A percentile compares a stretch with the other conserved stretches of the same genome.
Conservation (phyloP, 2,797 vertebrate species). For the Acanthurus tractus region DNA sequence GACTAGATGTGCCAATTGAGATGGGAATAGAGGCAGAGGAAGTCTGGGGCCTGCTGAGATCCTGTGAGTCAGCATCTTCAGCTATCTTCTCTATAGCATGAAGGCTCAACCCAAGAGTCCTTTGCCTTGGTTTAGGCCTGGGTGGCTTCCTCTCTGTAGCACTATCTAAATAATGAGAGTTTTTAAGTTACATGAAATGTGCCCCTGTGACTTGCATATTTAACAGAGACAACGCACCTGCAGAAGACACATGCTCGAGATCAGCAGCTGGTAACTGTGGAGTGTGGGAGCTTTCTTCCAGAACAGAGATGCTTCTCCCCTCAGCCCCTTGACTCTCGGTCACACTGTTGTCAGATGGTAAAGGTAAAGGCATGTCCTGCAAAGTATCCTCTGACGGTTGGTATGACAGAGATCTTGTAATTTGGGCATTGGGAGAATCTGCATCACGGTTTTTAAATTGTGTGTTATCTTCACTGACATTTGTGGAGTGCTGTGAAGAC, state of each 20-base stretch:
- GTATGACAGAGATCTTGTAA: conserved; percentile 50
- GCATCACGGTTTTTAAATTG: conserved; percentile 28
- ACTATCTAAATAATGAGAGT: conserved; percentile 56
- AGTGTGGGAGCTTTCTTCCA: conserved; percentile 62
- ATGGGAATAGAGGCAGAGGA: conserved; percentile 73
- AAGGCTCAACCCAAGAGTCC: conserved; percentile 71
- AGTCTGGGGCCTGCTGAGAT: conserved; percentile 63
- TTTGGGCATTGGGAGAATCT: conserved; percentile 35
- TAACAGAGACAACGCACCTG: conserved; percentile 64
- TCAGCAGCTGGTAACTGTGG: conserved; percentile 70
- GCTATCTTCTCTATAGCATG: conserved; percentile 60
- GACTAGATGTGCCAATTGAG: conserved; percentile 63
- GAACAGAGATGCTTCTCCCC: conserved; percentile 9
- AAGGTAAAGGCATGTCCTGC: conserved; percentile 56
- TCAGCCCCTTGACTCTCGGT: conserved; percentile 53
- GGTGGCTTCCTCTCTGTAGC: conserved; percentile 71
- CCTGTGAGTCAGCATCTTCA: conserved; percentile 61
- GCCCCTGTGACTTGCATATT: not conserved
- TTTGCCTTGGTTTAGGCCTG: conserved; percentile 85
- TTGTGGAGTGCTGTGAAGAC: conserved; percentile 42
- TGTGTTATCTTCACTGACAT: conserved; percentile 38
- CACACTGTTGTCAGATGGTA: conserved; percentile 56
- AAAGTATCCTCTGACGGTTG: conserved; percentile 67
- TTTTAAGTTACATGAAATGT: not conserved
- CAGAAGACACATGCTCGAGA: conserved; percentile 26